These are phyloP conservation scores for Tiaroga cobitis DNA, from an alignment of 2,797 vertebrate species.

Conservation along the genomic window DNA sequence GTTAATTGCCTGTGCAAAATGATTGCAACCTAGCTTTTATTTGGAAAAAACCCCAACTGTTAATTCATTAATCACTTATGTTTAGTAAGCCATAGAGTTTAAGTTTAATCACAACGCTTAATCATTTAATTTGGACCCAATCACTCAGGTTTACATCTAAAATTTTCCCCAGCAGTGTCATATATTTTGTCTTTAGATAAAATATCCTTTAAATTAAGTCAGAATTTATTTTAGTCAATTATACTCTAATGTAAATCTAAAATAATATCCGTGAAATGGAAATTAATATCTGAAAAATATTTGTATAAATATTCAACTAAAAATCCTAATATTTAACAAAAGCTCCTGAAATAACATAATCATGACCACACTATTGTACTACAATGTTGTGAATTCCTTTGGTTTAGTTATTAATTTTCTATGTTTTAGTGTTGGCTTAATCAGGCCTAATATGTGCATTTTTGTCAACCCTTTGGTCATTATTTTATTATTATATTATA, in stretches of 20 bases:
- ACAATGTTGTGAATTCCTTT: background rate
- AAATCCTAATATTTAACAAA: background rate
- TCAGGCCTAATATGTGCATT: background rate
- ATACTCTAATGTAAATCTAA: background rate
- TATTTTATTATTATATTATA: too few species aligned
- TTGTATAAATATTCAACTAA: background rate
- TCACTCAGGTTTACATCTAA: background rate
- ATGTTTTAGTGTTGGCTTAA: background rate
- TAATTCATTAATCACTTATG: background rate
- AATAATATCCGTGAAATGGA: background rate
- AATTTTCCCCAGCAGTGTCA: background rate
- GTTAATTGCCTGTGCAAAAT: background rate
- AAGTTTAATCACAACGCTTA: background rate
- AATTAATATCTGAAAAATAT: background rate
- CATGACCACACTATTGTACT: background rate
- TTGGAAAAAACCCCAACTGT: background rate
- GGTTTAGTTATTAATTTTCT: background rate
- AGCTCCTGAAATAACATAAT: background rate
- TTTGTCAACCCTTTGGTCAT: background rate
- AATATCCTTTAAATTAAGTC: background rate
- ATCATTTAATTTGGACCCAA: background rate
- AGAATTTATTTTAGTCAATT: background rate
- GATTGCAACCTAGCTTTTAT: background rate
- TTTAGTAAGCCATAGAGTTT: background rate
- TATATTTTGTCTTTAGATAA: background rate